These are phyloP conservation scores for Denticeps clupeoides DNA, from an alignment of 2,797 vertebrate species.

Conservation along the genomic window DNA sequence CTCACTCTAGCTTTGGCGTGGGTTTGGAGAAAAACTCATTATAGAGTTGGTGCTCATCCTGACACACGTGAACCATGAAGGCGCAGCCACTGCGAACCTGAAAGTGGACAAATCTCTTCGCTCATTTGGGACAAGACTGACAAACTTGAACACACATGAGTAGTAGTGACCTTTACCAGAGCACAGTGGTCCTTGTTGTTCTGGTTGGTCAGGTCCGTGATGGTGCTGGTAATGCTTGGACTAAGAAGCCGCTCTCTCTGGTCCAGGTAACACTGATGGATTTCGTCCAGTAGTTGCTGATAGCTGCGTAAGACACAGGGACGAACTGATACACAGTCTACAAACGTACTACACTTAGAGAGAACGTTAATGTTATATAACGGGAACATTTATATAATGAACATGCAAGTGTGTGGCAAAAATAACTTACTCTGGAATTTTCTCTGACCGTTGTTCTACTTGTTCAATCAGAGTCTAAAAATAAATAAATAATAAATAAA, in stretches of 20 bases:
- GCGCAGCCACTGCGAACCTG: conserved; percentile 96
- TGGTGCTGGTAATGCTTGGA: conserved; percentile 86
- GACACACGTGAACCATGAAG: conserved; percentile 97
- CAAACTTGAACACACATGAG: no score
- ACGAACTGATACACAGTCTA: background rate
- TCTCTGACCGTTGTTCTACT: conserved; percentile 83
- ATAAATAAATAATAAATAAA: conserved; percentile 21
- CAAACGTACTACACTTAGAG: background rate
- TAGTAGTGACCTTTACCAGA: no score
- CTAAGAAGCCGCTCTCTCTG: conserved; percentile 84
- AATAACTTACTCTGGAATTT: conserved; percentile 83
- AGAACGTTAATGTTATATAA: background rate
- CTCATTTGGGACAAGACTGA: no score
- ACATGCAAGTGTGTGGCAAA: background rate
- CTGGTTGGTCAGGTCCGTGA: conserved; percentile 88
- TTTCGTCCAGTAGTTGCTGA: conserved; percentile 80
- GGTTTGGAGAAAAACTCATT: conserved; percentile 93
- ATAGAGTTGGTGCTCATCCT: conserved; percentile 94
- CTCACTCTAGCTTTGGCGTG: conserved; percentile 86
- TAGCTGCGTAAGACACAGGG: conserved; percentile 59
- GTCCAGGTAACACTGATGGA: conserved; percentile 91
- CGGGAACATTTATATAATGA: background rate
- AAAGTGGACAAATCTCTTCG: conserved; percentile 17
- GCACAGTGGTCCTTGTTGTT: conserved; percentile 96
- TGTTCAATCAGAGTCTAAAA: conserved; percentile 89